Evolutionary conservation across 2,113 vertebrate genomes (phyloP), one percentile per base, ranked within the genome.

Genomic region (Pimephales promelas): DNA sequence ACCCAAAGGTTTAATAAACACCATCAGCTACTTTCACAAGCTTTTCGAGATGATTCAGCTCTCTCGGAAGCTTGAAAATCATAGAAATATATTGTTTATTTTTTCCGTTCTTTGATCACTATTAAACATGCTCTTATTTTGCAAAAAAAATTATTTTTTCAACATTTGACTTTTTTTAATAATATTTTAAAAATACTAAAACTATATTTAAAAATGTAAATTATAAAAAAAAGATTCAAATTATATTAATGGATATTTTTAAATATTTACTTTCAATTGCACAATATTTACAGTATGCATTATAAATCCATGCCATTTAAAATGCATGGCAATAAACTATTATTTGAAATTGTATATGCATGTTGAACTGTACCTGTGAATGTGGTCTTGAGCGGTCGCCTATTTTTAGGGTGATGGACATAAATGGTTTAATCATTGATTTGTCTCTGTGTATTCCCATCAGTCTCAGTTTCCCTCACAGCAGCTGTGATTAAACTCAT

Each of bases 371-470:
- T 31, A 11, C 14, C 3, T 1, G 16, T 54, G 22, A 20, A 74
- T 26, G 28, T 28, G 24, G 45, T 26, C 14, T 24, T 26, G 40
- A 73, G 70, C n/a, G n/a, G 40, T 73, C 14, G 13, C 43, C n/a
- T 52, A 2, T 74, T 52, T 73, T 74, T 28, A 74, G n/a, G 4
- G 24, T 36, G 49, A 10, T 22, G 49, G 26, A 76, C 36, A 76
- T 36, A 56, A 76, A 56, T 76, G 26, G 18, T 56, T 76, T 36
- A 76, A 76, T 26, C 26, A 22, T n/a, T 76, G 73, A 76, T 34
- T 75, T 34, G 26, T 56, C 28, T 75, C 59, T 34, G 16, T 31
- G 34, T 20, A 54, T 34, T 34, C 47, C 70, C 49, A 56, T 77
- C 74, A 34, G 14, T 77, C 52, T 57, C 52, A 18, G 14, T 49